Base-by-base conservation (phyloP, 1,140 invertebrate genomes). In the Cydia amplana region DNA sequence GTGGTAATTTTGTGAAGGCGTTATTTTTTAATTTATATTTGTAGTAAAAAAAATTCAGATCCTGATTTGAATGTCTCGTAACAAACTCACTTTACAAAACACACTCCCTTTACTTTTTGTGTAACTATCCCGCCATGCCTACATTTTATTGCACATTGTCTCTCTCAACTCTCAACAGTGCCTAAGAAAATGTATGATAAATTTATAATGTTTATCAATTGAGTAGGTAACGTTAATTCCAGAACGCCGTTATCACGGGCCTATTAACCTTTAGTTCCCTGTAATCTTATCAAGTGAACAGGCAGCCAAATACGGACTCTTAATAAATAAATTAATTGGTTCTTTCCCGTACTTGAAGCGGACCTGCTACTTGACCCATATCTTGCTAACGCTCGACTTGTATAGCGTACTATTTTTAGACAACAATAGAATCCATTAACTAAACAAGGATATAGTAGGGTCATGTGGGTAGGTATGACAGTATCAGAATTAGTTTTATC, bases 281-380 rank as follows among this genome's bases (percentile, higher is more conserved):
- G 16, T 70, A 70, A 70, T 70, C 32, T 32, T 70, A 70, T 70
- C 32, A 70, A 18, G 28, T 36, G n/a, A 70, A 70, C 32, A 36
- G 28, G 16, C 64, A 16, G 14, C 16, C 16, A 16, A 67, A 16
- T 40, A n/a, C n/a, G 32, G 9, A 60, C 25, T 32, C 28, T 18
- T 65, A 70, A 70, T 70, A 40, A 9, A 70, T 70, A 20, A n/a
- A 70, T 70, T 70, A 70, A 70, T 70, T 18, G 32, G 32, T 6
- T 43, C 65, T 70, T 18, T 60, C 55, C 55, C n/a, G 32, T 40
- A 70, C 16, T 70, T 9, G 32, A 70, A 40, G 65, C 65, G 28
- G 32, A 70, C 32, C 36, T 36, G 28, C 20, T 60, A 36, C 65
- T 70, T 70, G 65, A 70, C 65, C 65, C 9, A 70, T n/a, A 70